Base-by-base conservation (phyloP, 2,888 invertebrate genomes). In the Drosophila paracracens region DNA sequence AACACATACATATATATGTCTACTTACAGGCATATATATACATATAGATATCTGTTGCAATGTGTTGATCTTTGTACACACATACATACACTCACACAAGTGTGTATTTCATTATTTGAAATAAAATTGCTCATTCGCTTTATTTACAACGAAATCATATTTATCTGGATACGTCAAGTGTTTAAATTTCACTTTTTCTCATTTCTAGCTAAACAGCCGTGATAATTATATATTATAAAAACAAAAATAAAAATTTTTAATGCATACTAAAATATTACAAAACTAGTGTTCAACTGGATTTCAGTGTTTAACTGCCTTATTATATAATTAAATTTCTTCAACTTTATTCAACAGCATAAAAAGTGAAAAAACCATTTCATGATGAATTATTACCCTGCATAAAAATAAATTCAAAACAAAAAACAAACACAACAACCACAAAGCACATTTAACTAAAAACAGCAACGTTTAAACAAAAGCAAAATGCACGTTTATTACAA, bases 401-500 rank as follows among this genome's bases (percentile, higher is more conserved):
- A 62, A 65, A 40, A 51, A 53, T 3, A 69, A 46, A 40, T 61
- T 62, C 11, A 54, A 38, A 54, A 35, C 51, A 65, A 56, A 50
- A 58, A 46, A 64, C 54, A 59, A 70, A 43, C 51, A 46, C 43
- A 57, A 50, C 58, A 70, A 16, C 25, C 58, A 69, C 33, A 64
- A 64, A 36, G 4, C 46, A 46, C 40, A 46, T 35, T 59, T 35
- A 51, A 64, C 7, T 29, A 35, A 64, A 59, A 46, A 16, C 46
- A 35, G 7, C 13, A 27, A n/a, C 18, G n/a, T 52, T 4, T 31
- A 21, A 4, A 8, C 38, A 27, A 18, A 27, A 38, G 8, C 64
- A 83, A 77, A 74, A 92, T 92, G 93, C 91, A 92, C 82, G 89
- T 92, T 76, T 89, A 92, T 82, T 92, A 91, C 77, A 92, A 92